Base-by-base conservation (phyloP, 2,888 invertebrate species). In the Amitus sp. region DNA sequence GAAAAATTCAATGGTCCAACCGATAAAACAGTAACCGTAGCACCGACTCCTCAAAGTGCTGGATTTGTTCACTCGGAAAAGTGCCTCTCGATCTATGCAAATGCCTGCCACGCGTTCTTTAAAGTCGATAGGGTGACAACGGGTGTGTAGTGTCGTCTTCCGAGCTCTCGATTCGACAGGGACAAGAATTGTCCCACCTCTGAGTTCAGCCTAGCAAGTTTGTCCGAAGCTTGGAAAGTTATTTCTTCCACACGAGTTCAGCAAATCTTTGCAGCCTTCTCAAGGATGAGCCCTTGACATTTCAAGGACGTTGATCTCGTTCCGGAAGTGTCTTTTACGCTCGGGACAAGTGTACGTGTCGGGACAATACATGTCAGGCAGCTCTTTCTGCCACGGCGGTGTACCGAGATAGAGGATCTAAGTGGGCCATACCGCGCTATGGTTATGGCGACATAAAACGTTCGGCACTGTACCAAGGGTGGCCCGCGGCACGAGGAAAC, bases 401-500 rank as follows among this genome's bases (percentile, higher is more conserved):
- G 67, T 68, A 71, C 69, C 71, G 63, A 71, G 82, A 82, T 82
- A 82, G 76, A 70, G 73, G 78, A 82, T 82, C 82, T 81, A 82
- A 82, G 82, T 81, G 79, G 82, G 81, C 80, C 77, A 82, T 82
- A 75, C 77, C 72, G 71, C 66, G 77, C 79, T 79, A 81, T 72
- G 81, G 80, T 82, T 82, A 82, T 81, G 73, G 79, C 73, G 69
- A 70, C 79, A 82, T 82, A 82, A 82, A 82, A 82, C 77, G 78
- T 72, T 79, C 76, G 69, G 66, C 69, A 19, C 66, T 65, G 73
- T 71, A 62, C 48, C 62, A 66, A 53, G 66, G 62, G 71, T 63
- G 64, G 66, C 57, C 55, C 55, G 65, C 62, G 66, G 66, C 62
- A 62, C 62, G 67, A 66, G 64, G 62, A 62, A 37, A 65, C 56